phyloP scores from a whole-genome alignment of 2,797 vertebrate species.

The Phoebastria nigripes region DNA sequence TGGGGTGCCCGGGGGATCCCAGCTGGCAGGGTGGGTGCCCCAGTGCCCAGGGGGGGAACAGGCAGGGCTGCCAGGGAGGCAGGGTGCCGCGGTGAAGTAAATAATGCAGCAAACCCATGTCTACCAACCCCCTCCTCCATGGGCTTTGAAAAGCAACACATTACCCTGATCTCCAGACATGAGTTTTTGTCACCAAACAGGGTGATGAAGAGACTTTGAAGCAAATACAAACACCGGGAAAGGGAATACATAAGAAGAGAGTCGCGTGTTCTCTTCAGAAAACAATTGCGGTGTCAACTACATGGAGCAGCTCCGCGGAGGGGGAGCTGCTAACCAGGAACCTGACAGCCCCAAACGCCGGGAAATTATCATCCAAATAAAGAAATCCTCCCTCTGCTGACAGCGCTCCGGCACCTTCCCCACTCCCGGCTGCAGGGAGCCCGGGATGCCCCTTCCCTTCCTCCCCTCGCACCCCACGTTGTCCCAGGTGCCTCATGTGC shows the following conservation, averaged over 20 bases:
- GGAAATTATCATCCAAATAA: constrained; percentile 21
- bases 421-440: neutral
- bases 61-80: neutral
- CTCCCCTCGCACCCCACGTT: neutral
- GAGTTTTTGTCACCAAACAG: constrained; percentile 67
- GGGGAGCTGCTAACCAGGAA: constrained; percentile 33
- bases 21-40: neutral
- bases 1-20: rapidly evolving
- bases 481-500: rapidly evolving
- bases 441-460: neutral
- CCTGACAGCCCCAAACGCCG: constrained; percentile 3
- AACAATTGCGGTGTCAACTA: constrained; percentile 54
- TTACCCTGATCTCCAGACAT: constrained; percentile 64
- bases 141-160: constrained; percentile 64
- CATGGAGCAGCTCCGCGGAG: neutral
- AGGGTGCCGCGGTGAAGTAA: neutral
- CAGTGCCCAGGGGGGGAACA: neutral
- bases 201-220: constrained; percentile 63
- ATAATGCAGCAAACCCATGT: constrained; percentile 41
- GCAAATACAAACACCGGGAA: constrained; percentile 55
- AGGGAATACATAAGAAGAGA: constrained; percentile 65
- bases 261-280: constrained; percentile 61
- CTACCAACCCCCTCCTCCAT: constrained; percentile 30
- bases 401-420: neutral
- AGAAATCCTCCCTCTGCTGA: neutral